Evolutionary conservation across 2,113 vertebrate species (phyloP), one percentile per base, ranked within the genome.

Genomic region (Brachyistius frenatus): DNA sequence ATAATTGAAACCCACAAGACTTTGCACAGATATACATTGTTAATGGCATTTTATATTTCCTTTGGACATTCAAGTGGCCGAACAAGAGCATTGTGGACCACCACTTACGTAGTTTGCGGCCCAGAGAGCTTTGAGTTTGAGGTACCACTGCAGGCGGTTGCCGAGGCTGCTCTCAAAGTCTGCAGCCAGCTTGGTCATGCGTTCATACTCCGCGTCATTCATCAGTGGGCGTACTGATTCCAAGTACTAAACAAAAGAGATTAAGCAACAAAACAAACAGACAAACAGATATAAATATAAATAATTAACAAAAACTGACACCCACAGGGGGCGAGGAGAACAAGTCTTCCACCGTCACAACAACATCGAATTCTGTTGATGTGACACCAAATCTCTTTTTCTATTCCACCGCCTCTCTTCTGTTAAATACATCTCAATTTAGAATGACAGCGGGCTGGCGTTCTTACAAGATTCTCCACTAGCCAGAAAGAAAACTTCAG

Each of bases 71-170:
- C 44, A 62, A 55, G 65, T 31, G 23, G 54, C 66, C 49, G 37
- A 7, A 35, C 7, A 5, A 61, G 61, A 72, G 57, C 14, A 7
- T 5, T 9, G 67, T 31, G 30, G 33, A 60, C n/a, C 4, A 31
- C 49, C 44, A 96, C 97, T 96, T 89, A 97, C 97, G 3, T 97
- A 98, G 87, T 98, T 98, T 73, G 96, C 76, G 7, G 96, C 92
- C 95, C 96, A 98, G 89, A 97, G 95, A 53, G 96, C 94, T 84
- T 98, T 98, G 70, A 97, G 94, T 50, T 93, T 94, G 78, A 97
- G 95, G 86, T 97, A 96, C 94, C 96, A 96, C 92, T 98, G 97
- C 77, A 97, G 91, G 0, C 94, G 92, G 7, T 95, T 94, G 0
- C 94, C 96, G 1, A 97, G 88, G 57, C 92, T 88, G 83, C 80